A percentile compares a stretch with the other conserved stretches of the same genome.
phyloP scores from a whole-genome alignment of 2,888 invertebrate genomes.

The Plebejus anna region DNA sequence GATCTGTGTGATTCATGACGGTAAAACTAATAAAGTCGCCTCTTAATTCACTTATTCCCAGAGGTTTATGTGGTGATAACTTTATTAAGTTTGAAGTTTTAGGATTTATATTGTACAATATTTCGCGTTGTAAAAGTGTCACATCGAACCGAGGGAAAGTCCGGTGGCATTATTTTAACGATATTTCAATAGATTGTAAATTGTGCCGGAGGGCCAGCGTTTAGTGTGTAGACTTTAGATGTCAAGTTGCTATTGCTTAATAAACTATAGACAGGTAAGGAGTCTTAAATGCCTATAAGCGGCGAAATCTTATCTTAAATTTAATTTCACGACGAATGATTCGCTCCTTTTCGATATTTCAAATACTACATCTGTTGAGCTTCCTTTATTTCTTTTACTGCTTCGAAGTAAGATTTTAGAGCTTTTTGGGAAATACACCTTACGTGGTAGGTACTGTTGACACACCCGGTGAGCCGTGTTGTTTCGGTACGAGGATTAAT shows the following conservation, averaged over 20 bases:
- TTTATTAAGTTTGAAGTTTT: neutral
- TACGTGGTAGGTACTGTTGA: constrained; percentile 37
- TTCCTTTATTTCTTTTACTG: too few relatives aligned
- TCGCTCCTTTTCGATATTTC: too few relatives aligned
- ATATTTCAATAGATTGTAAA: neutral
- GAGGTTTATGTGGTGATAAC: neutral
- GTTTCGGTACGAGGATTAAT: constrained; percentile 67
- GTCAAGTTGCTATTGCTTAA: too few relatives aligned
- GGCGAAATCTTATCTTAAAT: neutral
- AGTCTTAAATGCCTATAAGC: neutral
- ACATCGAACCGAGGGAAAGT: neutral
- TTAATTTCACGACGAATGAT: neutral
- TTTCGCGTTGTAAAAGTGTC: neutral
- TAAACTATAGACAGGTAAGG: neutral
- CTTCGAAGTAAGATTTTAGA: neutral
- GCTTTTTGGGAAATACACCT: neutral
- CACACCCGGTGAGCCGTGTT: constrained; percentile 39
- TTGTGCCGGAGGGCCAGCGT: neutral
- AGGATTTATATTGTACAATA: neutral
- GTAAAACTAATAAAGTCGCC: constrained; percentile 1
- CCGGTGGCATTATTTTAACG: neutral
- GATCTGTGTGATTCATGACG: constrained; percentile 32
- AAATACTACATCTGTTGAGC: too few relatives aligned
- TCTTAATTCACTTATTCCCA: neutral
- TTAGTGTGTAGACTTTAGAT: neutral